Conservation (phyloP, 2,888 invertebrate genomes). For the Standfussiana lucernea region DNA sequence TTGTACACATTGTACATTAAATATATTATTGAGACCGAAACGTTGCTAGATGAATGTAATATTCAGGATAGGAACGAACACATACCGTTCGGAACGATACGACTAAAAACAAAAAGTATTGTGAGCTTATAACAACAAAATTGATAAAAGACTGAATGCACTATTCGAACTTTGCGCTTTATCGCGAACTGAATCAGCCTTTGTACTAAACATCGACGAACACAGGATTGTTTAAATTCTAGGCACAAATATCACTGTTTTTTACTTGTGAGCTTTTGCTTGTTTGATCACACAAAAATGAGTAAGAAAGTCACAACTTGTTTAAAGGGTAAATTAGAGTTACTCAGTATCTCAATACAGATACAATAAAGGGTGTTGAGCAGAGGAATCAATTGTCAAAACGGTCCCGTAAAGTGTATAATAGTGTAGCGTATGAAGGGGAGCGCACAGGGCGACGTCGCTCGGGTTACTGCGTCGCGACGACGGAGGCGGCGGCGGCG, state of each 20-base stretch:
- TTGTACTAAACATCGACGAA: slow-evolving; percentile 49
- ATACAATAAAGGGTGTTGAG: slow-evolving; percentile 54
- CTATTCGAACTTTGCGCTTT: slow-evolving; percentile 64
- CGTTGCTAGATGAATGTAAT: slow-evolving; percentile 77
- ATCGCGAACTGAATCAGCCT: slow-evolving; percentile 47
- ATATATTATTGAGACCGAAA: slow-evolving; percentile 72
- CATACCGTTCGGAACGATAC: slow-evolving; percentile 70
- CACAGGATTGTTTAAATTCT: slow-evolving; percentile 44
- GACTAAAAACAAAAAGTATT: slow-evolving; percentile 69
- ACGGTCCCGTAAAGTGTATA: slow-evolving; percentile 77
- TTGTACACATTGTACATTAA: slow-evolving; percentile 49
- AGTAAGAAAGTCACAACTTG: slow-evolving; percentile 53
- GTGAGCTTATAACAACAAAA: slow-evolving; percentile 73
- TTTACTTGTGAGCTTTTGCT: slow-evolving; percentile 42
- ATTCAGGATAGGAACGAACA: slow-evolving; percentile 72
- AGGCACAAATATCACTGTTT: slow-evolving; percentile 58
- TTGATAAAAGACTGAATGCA: slow-evolving; percentile 68
- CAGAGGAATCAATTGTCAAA: slow-evolving; percentile 75
- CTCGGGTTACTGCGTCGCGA: slow-evolving; percentile 89
- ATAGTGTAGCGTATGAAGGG: slow-evolving; percentile 76
- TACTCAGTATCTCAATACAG: slow-evolving; percentile 61
- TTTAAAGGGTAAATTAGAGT: slow-evolving; percentile 64
- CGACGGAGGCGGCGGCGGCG: slow-evolving; percentile 87
- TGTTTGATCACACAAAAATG: slow-evolving; percentile 45
- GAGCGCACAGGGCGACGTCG: slow-evolving; percentile 88